Conservation (phyloP, 2,113 vertebrate species). For the Tupaia tana region DNA sequence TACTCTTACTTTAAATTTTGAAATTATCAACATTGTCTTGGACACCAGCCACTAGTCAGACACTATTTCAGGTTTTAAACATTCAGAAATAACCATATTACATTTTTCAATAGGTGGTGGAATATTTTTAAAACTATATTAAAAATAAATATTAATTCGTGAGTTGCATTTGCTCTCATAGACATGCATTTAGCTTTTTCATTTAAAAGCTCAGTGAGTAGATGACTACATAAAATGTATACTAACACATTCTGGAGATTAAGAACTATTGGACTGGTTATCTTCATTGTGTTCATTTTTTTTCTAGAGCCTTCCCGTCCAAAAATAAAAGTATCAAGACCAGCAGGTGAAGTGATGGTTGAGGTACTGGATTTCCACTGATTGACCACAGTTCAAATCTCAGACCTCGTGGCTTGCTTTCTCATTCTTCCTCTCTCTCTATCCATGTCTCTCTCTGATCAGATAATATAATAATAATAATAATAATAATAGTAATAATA, state of each 20-base stretch:
- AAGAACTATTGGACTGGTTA: background rate
- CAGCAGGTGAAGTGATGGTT: no score
- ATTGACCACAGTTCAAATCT: no score
- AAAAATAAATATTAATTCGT: background rate
- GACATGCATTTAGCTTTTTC: background rate
- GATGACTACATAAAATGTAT: background rate
- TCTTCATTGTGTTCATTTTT: background rate
- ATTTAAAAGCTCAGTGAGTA: background rate
- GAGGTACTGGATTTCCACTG: no score
- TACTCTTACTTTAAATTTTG: background rate
- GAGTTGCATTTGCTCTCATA: background rate
- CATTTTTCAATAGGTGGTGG: background rate
- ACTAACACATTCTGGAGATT: background rate
- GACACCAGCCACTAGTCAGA: background rate
- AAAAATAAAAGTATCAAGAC: no score
- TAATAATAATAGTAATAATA: no score
- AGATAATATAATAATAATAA: no score
- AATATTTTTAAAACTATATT: slow-evolving; percentile 1
- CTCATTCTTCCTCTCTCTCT: no score
- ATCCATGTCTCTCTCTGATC: no score
- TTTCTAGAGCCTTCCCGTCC: background rate
- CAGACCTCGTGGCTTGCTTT: no score
- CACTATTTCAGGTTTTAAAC: background rate
- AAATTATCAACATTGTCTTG: background rate
- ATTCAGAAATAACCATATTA: background rate